Evolutionary conservation across 2,113 vertebrate species (phyloP).

Genomic region (Empidonax alnorum): DNA sequence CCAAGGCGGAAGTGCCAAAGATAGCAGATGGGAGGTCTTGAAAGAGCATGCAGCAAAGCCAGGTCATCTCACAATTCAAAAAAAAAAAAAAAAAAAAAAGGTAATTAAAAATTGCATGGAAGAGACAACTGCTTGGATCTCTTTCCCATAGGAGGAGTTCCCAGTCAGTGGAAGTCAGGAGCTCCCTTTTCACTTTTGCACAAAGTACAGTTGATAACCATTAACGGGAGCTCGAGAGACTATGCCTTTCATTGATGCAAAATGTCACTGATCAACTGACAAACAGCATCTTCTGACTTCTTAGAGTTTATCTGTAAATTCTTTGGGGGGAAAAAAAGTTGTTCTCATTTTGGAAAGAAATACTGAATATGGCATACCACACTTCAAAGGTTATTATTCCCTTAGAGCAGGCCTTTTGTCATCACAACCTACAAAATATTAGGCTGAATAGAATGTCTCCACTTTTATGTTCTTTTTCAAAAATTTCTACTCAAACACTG

Average conservation of each 20-base stretch:
- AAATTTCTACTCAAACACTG: background rate
- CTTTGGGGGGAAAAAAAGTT: background rate
- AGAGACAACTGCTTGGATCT: background rate
- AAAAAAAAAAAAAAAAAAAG: background rate
- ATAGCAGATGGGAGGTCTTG: background rate
- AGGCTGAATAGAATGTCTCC: background rate
- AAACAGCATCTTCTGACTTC: background rate
- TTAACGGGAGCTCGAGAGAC: background rate
- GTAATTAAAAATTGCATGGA: background rate
- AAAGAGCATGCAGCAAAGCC: background rate
- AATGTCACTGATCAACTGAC: background rate
- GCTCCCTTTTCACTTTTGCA: background rate
- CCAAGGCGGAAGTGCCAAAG: conserved; percentile 7
- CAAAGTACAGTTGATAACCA: background rate
- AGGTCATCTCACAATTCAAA: background rate
- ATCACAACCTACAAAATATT: background rate
- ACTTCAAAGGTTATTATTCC: background rate
- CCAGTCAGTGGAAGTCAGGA: background rate
- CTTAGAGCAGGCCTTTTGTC: background rate
- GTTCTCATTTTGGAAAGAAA: background rate
- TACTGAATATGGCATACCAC: background rate
- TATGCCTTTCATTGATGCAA: background rate
- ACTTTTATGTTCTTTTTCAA: background rate
- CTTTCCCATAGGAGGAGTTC: background rate
- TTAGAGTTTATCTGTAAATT: background rate